phyloP scores from a whole-genome alignment of 2,888 invertebrate genomes.

The Cheilosia variabilis region DNA sequence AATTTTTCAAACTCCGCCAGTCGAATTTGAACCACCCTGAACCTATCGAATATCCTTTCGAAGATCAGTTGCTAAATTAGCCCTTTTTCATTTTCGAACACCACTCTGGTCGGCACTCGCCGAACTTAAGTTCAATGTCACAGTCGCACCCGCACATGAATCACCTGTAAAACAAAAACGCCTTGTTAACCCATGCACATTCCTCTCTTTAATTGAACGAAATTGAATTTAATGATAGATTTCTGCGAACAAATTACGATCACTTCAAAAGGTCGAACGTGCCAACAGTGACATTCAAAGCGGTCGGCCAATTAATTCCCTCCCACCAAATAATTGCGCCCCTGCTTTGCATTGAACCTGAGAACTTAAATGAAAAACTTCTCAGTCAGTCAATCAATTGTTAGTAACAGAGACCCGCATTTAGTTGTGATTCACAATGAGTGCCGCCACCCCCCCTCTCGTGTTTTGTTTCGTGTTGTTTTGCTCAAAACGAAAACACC shows the following conservation, averaged over 20 bases:
- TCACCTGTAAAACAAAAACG: slow-evolving; percentile 25
- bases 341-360: background rate
- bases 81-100: no score
- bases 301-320: slow-evolving; percentile 51
- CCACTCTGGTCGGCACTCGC: no score
- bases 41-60: no score
- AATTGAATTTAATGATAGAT: slow-evolving; percentile 51
- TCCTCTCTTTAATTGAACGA: slow-evolving; percentile 22
- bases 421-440: slow-evolving; percentile 43
- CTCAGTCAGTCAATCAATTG: slow-evolving; percentile 29
- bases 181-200: slow-evolving; percentile 23
- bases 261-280: slow-evolving; percentile 64
- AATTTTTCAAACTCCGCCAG: no score
- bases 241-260: slow-evolving; percentile 34
- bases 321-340: slow-evolving; percentile 24
- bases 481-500: background rate
- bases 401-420: slow-evolving; percentile 24
- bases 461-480: slow-evolving; percentile 7
- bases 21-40: no score
- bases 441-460: slow-evolving; percentile 3
- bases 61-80: no score
- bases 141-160: slow-evolving; percentile 15
- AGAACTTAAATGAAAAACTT: slow-evolving; percentile 1
- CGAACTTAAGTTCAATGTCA: background rate
- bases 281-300: slow-evolving; percentile 52